phyloP scores from a whole-genome alignment of 1,140 invertebrate genomes.

The Episyrphus balteatus region DNA sequence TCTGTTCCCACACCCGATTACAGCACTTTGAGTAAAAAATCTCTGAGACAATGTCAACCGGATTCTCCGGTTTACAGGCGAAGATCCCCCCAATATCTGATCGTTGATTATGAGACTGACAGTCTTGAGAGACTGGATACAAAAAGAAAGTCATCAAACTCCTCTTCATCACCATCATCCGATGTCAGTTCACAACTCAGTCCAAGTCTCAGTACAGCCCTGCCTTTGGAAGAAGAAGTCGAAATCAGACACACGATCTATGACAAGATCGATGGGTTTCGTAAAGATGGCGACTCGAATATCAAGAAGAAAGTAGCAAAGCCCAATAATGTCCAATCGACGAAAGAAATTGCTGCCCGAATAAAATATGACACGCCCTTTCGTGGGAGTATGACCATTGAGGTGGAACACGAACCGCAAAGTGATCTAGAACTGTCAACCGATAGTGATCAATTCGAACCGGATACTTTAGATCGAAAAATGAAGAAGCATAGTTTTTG shows the following conservation, averaged over 20 bases:
- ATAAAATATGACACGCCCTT: slow-evolving; percentile 36
- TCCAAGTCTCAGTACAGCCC: slow-evolving; percentile 52
- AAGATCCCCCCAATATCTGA: slow-evolving; percentile 34
- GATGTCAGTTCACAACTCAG: slow-evolving; percentile 54
- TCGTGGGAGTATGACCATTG: slow-evolving; percentile 48
- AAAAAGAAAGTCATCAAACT: slow-evolving; percentile 39
- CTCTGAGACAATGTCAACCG: slow-evolving; percentile 31
- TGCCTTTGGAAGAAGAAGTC: slow-evolving; percentile 65
- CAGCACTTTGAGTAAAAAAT: slow-evolving; percentile 29
- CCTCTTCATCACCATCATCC: slow-evolving; percentile 50
- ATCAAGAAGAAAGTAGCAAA: neutral
- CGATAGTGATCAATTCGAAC: slow-evolving; percentile 59
- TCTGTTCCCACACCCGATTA: slow-evolving; percentile 36
- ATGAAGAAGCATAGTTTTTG: slow-evolving; percentile 46
- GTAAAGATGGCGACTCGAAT: slow-evolving; percentile 28
- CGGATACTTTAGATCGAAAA: slow-evolving; percentile 73
- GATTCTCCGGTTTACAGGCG: slow-evolving; percentile 33
- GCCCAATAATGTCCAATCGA: slow-evolving; percentile 6
- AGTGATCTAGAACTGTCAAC: slow-evolving; percentile 30
- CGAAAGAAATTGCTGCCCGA: slow-evolving; percentile 24
- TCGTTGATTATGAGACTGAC: slow-evolving; percentile 62
- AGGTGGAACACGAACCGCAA: slow-evolving; percentile 47
- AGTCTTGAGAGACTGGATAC: slow-evolving; percentile 58
- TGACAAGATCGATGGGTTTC: slow-evolving; percentile 26
- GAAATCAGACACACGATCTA: slow-evolving; percentile 62